Evolutionary conservation across 1,140 invertebrate genomes (phyloP), one percentile per base, ranked within the genome.

Genomic region (Sitobion miscanthi): DNA sequence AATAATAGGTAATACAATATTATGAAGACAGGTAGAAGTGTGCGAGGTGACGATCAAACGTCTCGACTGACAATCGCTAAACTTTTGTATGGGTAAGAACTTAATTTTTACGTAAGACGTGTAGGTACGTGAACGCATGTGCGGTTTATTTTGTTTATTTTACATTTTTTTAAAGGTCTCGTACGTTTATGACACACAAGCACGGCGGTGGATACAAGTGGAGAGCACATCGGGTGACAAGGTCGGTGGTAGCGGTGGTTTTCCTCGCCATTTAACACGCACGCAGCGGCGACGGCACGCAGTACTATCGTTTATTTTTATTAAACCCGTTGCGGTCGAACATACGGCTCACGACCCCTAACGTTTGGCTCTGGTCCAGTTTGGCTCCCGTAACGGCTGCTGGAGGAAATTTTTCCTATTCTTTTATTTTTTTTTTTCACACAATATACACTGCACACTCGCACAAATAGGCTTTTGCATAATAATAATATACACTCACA

Each of bases 291-390:
- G 20, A 23, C 21, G 38, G 38, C 82, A 42, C 20, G 21, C 35
- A 85, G 35, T 85, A 85, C 82, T 35, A 49, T 52, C 47, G 47
- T 88, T 52, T 88, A 49, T 88, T 52, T 88, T 88, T 88, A 88
- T 88, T 88, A 52, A 88, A 88, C 86, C 86, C 86, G 86, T 88
- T 35, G 86, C 86, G 86, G 86, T 49, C 45, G 86, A 49, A 35
- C 86, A 88, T 52, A 87, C 47, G 86, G 86, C n/a, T 45, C 88
- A 30, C 47, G 47, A 88, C 47, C 86, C 88, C 9, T 54, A 49
- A 88, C 86, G 86, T 90, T 90, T 90, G 88, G 88, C 88, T 90
- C 23, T n/a, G 35, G 88, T 90, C 88, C 88, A 90, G 17, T 90
- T 90, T 90, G 88, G 88, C 85, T n/a, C 25, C 45, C 45, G 83